Evolutionary conservation across 2,113 vertebrate genomes (phyloP).

Genomic region (Ondatra zibethicus): DNA sequence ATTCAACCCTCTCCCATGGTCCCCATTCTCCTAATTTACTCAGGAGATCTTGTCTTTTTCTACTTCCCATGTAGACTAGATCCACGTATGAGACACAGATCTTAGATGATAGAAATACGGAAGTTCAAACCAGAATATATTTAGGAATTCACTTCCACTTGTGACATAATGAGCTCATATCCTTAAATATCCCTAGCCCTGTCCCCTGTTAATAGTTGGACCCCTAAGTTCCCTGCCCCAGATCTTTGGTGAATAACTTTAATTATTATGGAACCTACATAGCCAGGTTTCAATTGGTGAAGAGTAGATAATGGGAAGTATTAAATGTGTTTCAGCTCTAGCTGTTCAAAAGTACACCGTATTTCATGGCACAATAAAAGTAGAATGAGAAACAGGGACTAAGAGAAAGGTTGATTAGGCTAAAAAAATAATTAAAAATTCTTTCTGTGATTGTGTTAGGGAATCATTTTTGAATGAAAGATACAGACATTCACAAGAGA

Average conservation of each 20-base stretch:
- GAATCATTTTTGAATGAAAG: neutral
- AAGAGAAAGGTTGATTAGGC: neutral
- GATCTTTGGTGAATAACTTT: neutral
- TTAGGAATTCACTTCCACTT: neutral
- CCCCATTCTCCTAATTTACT: too few species aligned
- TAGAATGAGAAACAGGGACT: neutral
- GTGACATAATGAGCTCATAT: neutral
- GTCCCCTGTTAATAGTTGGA: neutral
- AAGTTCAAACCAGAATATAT: neutral
- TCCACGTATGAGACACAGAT: neutral
- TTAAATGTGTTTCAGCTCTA: neutral
- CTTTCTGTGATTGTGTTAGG: neutral
- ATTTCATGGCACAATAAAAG: neutral
- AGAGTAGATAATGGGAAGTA: neutral
- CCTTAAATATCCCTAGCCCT: neutral
- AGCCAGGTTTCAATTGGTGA: neutral
- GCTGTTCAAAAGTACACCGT: neutral
- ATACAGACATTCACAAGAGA: neutral
- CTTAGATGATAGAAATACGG: neutral
- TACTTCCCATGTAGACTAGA: too few species aligned
- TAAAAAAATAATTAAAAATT: neutral
- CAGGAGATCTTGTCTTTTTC: too few species aligned
- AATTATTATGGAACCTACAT: neutral
- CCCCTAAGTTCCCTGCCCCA: neutral
- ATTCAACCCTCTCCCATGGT: too few species aligned